Conservation (phyloP, 1,140 invertebrate species). For the Ruditapes philippinarum region DNA sequence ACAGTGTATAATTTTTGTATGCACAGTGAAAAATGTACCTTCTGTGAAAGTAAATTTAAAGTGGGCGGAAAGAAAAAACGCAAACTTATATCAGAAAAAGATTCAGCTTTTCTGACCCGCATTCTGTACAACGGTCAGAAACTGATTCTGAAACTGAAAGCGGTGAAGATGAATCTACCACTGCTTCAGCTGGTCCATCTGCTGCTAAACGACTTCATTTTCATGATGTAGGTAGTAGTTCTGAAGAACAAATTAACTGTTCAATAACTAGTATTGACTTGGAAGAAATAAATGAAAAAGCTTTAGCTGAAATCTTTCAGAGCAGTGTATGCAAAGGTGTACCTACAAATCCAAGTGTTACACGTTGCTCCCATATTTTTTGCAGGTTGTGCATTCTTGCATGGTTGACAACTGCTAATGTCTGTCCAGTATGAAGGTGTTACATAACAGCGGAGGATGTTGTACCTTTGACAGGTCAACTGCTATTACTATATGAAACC, state of each 20-base stretch:
- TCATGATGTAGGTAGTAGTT: not conserved
- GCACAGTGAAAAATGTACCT: not conserved
- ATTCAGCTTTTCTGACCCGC: not conserved
- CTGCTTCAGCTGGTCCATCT: not conserved
- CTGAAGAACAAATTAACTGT: not conserved
- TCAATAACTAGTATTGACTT: constrained; percentile 3
- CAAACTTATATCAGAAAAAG: not conserved
- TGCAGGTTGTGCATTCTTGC: constrained; percentile 1
- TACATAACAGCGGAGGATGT: not conserved
- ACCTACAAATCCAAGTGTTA: not conserved
- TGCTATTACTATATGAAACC: not conserved
- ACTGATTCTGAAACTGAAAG: not conserved
- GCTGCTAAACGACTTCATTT: not conserved
- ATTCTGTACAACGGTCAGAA: not conserved
- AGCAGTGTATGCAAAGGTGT: constrained; percentile 2
- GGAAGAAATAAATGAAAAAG: no score
- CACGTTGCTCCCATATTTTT: not conserved
- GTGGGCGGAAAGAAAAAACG: not conserved
- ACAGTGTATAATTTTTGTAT: not conserved
- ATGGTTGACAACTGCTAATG: constrained; percentile 2
- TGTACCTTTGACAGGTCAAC: not conserved
- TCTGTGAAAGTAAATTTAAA: not conserved
- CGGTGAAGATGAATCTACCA: not conserved
- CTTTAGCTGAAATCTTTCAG: not conserved
- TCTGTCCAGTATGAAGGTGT: not conserved